Evolutionary conservation across 2,888 invertebrate genomes (phyloP).

Genomic region (Agelastica alni): DNA sequence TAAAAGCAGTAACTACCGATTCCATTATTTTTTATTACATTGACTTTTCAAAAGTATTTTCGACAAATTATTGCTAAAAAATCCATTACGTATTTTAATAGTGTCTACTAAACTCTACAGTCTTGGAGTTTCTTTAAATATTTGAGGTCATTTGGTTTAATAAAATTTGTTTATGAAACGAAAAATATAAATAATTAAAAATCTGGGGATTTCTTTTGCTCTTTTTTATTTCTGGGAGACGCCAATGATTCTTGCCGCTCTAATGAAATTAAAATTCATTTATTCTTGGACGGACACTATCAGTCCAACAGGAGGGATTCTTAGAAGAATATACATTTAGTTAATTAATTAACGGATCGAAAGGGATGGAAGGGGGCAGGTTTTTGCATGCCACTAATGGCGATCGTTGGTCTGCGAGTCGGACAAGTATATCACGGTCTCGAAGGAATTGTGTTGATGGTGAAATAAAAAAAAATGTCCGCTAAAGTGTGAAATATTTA

Average conservation of each 20-base stretch:
- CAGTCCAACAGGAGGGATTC: constrained; percentile 51
- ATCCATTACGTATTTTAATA: too few relatives aligned
- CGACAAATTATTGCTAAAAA: too few relatives aligned
- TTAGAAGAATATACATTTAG: constrained; percentile 53
- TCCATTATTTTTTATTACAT: too few relatives aligned
- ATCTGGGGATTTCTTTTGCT: too few relatives aligned
- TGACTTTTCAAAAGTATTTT: too few relatives aligned
- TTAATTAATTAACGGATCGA: constrained; percentile 49
- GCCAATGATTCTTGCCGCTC: constrained; percentile 43
- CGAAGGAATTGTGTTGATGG: constrained; percentile 15
- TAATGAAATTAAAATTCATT: constrained; percentile 59
- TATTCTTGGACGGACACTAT: constrained; percentile 54
- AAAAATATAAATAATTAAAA: too few relatives aligned
- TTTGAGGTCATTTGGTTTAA: too few relatives aligned
- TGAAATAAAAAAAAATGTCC: constrained; percentile 12
- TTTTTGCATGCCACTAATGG: constrained; percentile 25
- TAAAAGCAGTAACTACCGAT: too few relatives aligned
- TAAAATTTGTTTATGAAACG: too few relatives aligned
- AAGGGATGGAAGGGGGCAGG: constrained; percentile 6
- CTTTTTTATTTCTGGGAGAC: too few relatives aligned
- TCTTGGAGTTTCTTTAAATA: too few relatives aligned
- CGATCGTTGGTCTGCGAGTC: constrained; percentile 11
- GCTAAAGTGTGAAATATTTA: constrained; percentile 4
- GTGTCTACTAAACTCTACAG: too few relatives aligned
- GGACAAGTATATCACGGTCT: constrained; percentile 22